Base-by-base conservation (phyloP, 2,888 invertebrate species). In the Carcina quercana region DNA sequence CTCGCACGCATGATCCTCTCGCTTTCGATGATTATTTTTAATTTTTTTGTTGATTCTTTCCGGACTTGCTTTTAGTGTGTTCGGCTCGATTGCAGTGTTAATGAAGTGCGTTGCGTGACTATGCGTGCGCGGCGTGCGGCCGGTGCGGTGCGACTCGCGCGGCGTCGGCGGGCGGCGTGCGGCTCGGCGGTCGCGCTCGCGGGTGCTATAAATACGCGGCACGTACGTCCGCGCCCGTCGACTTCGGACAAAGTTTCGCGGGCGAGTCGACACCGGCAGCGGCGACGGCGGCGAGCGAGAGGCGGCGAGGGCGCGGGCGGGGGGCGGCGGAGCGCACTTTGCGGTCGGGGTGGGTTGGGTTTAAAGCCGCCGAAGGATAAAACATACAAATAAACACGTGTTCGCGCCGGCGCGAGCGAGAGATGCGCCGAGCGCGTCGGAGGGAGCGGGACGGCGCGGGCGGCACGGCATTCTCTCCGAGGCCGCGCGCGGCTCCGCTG, bases 341-440 rank as follows among this genome's bases (percentile, higher is more conserved):
- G 88, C 85, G 88, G 88, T 88, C 86, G 78, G 75, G 79, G 86
- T 86, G 87, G 88, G 88, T 86, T 82, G 88, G 88, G 88, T 87
- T 83, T 86, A 84, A 86, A 85, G 86, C 85, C 85, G 85, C 86
- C 86, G 86, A 86, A 87, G 87, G 87, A 88, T 76, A 84, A 80
- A 86, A 85, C 80, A 84, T 83, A 82, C 84, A 83, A 82, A 82
- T 83, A 85, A 85, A 87, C 86, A 85, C 82, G 84, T 86, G 86
- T 86, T 86, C 84, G 83, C 82, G 83, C 80, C 86, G 86, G 86
- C 85, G 86, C 85, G 85, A 84, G 79, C 69, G 85, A 85, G 85
- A 86, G 70, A 62, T 58, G 53, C 65, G 69, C 52, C 50, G 42
- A 50, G 45, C 40, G 52, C 50, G 46, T 39, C 52, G 64, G 59